Conservation (phyloP, 2,888 invertebrate genomes). For the Dyspetes luteomarginatus region DNA sequence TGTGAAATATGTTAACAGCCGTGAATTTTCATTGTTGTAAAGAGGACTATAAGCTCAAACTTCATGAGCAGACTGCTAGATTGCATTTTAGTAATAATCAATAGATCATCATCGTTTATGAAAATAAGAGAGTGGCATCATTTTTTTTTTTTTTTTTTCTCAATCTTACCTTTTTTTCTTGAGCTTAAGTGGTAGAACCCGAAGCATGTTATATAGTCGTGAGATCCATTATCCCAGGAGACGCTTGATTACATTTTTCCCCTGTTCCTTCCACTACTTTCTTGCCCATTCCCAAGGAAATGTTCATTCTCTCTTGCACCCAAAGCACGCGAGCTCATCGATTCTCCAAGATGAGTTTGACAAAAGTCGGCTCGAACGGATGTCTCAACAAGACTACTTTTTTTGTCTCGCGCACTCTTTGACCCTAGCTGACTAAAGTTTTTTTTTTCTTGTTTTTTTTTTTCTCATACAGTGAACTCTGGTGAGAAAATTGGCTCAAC, state of each 20-base stretch:
- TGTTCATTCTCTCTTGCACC: neutral
- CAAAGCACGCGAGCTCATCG: neutral
- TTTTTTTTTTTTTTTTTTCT: too few species aligned
- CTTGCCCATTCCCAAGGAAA: neutral
- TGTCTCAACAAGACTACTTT: neutral
- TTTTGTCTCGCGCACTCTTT: neutral
- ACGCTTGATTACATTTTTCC: too few species aligned
- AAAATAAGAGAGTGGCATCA: neutral
- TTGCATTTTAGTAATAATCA: neutral
- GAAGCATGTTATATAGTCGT: neutral
- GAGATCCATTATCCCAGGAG: too few species aligned
- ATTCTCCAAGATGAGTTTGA: neutral
- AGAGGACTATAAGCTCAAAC: too few species aligned
- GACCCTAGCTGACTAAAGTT: neutral
- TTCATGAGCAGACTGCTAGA: too few species aligned
- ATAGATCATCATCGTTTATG: neutral
- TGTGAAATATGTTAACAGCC: too few species aligned
- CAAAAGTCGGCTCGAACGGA: neutral
- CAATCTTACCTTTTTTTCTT: neutral
- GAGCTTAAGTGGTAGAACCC: neutral
- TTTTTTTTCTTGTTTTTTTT: neutral
- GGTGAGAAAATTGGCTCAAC: conserved; percentile 2
- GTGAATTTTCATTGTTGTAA: too few species aligned
- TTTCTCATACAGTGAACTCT: neutral
- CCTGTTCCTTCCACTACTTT: neutral